These are phyloP conservation scores for Brachionus paranguensis DNA, from an alignment of 1,140 invertebrate genomes.

Conservation along the genomic window DNA sequence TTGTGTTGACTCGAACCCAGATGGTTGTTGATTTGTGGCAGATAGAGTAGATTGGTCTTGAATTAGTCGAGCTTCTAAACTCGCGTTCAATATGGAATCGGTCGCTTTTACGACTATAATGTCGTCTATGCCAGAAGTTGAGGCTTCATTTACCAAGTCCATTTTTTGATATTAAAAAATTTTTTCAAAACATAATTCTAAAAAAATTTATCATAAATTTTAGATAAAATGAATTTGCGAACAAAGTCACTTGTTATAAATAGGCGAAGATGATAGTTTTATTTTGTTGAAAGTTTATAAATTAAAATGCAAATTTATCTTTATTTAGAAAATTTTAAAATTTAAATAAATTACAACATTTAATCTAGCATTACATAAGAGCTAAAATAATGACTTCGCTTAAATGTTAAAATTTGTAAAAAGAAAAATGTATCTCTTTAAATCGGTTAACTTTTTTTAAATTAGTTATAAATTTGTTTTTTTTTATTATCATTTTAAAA, in stretches of 20 bases:
- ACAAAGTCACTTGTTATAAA: not conserved
- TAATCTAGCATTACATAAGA: not conserved
- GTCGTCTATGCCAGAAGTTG: not conserved
- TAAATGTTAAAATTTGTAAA: not conserved
- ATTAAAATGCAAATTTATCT: slow-evolving; percentile 33
- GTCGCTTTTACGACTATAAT: not conserved
- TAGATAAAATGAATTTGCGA: not conserved
- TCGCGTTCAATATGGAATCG: not conserved
- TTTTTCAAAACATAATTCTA: not conserved
- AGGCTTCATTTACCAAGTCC: not conserved
- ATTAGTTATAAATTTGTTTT: no score
- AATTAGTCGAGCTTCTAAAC: not conserved
- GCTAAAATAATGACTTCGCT: not conserved
- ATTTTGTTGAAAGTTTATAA: not conserved
- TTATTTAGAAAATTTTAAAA: slow-evolving; percentile 6
- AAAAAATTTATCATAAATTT: slow-evolving; percentile 27
- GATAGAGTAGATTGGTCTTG: not conserved
- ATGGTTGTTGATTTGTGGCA: not conserved
- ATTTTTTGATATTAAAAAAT: not conserved
- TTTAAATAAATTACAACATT: slow-evolving; percentile 3
- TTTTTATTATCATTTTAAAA: no score
- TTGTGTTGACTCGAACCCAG: not conserved
- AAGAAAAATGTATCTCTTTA: not conserved
- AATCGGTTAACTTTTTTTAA: not conserved
- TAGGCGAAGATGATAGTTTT: not conserved